Evolutionary conservation across 2,113 vertebrate genomes (phyloP).

Genomic region (Osmerus mordax): DNA sequence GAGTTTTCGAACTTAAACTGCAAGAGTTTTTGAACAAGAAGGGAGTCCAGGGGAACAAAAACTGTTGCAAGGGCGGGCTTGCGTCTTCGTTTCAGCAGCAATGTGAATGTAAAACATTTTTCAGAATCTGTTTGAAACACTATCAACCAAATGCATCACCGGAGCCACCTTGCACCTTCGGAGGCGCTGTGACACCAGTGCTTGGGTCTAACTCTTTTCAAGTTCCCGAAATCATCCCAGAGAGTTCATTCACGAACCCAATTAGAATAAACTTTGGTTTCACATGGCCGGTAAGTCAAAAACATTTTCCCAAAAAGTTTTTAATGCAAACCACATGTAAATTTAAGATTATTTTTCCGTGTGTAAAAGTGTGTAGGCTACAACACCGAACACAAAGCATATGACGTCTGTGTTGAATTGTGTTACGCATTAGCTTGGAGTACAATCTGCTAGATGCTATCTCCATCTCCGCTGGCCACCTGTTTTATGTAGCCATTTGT

Average conservation of each 20-base stretch:
- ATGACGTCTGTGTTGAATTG: conserved; percentile 25
- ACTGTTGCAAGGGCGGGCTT: conserved; percentile 81
- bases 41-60: conserved; percentile 84
- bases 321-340: too few species aligned
- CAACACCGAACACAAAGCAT: conserved; percentile 9
- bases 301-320: too few species aligned
- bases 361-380: conserved; percentile 38
- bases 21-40: conserved; percentile 98
- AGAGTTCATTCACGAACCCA: conserved; percentile 87
- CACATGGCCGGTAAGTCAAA: conserved; percentile 91
- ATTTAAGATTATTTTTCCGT: not conserved
- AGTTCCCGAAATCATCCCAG: conserved; percentile 82
- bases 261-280: conserved; percentile 92
- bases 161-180: conserved; percentile 95
- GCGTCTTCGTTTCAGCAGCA: conserved; percentile 77
- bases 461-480: conserved; percentile 55
- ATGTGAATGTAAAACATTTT: conserved; percentile 96
- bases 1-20: conserved; percentile 94
- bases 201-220: conserved; percentile 93
- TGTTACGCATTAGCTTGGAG: conserved; percentile 16
- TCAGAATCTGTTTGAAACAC: conserved; percentile 96
- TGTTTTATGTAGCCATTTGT: conserved; percentile 59
- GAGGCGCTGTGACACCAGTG: conserved; percentile 87
- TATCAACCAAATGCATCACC: conserved; percentile 95
- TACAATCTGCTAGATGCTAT: conserved; percentile 46